phyloP scores from a whole-genome alignment of 2,113 vertebrate genomes.

The Paradoxurus hermaphroditus region DNA sequence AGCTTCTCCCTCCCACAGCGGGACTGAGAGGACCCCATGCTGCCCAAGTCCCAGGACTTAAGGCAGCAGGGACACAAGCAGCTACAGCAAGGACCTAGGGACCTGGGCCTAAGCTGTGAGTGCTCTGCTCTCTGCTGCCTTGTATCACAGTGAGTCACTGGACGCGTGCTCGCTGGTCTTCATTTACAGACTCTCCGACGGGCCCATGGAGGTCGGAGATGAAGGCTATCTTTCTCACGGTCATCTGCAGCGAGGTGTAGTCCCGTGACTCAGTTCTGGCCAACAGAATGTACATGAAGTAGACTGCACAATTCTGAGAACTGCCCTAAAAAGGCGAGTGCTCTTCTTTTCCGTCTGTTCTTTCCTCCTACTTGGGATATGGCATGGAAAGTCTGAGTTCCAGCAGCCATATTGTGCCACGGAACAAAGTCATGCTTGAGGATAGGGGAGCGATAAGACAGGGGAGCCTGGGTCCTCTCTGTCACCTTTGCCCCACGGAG shows the following conservation, averaged over 20 bases:
- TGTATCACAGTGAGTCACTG: background rate
- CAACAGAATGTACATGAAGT: background rate
- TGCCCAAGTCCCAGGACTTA: background rate
- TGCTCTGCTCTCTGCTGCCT: background rate
- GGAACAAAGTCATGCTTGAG: background rate
- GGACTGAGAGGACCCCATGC: background rate
- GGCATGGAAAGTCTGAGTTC: background rate
- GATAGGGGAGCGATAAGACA: too few relatives aligned
- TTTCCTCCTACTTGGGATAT: background rate
- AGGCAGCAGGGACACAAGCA: background rate
- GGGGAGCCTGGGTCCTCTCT: background rate
- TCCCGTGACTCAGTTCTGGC: background rate
- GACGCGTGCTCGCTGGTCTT: background rate
- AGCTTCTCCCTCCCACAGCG: accelerated
- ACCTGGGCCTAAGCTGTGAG: background rate
- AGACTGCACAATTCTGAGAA: background rate
- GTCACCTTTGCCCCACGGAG: background rate
- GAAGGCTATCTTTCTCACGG: background rate
- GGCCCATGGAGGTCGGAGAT: background rate
- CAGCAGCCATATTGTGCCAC: background rate
- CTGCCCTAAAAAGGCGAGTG: background rate
- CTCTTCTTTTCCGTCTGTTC: background rate
- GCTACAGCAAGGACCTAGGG: background rate
- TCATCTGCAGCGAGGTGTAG: background rate
- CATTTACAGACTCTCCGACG: background rate